Evolutionary conservation across 53 echinoderm and acorn worm species (phyloP), one percentile per base, ranked within the genome.

Genomic region (Astropecten irregularis): DNA sequence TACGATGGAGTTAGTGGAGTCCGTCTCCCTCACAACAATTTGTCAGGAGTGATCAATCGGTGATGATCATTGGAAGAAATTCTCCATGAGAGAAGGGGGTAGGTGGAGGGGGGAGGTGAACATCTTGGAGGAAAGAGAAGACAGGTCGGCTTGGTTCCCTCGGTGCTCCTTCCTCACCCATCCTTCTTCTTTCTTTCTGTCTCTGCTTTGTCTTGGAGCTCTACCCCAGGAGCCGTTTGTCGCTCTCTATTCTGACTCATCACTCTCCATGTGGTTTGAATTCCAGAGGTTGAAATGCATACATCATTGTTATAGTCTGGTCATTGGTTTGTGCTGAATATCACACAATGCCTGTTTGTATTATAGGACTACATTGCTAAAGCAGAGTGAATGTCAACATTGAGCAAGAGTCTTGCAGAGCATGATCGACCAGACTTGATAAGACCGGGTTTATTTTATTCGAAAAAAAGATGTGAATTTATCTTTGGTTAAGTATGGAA

Each of bases 231-330:
- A 56, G 76, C 58, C 76, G 58, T 76, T 76, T 76, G 37, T 76
- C n/a, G n/a, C n/a, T n/a, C n/a, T n/a, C 40, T 57, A 56, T 40
- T 58, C 76, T 76, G 76, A 76, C 76, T 76, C 76, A 76, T 55
- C 25, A 23, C 16, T 71, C 21, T 38, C 32, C 76, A 76, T 76
- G 39, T 76, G 76, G 55, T 76, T 76, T 58, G 39, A 76, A 76
- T 76, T 76, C 76, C 9, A 20, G 13, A 27, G 22, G 19, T 26
- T 55, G n/a, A 76, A 76, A 56, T 76, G 76, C 76, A 76, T 76
- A 28, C 76, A 54, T 76, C 56, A 76, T 76, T 76, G 76, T 76
- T 36, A 9, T 39, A 22, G 67, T n/a, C n/a, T 25, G 30, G 9
- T 15, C 26, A 58, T 58, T 58, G 59, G 59, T 58, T 58, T 9